phyloP scores from a whole-genome alignment of 2,888 invertebrate genomes.

The Lymantria dispar region DNA sequence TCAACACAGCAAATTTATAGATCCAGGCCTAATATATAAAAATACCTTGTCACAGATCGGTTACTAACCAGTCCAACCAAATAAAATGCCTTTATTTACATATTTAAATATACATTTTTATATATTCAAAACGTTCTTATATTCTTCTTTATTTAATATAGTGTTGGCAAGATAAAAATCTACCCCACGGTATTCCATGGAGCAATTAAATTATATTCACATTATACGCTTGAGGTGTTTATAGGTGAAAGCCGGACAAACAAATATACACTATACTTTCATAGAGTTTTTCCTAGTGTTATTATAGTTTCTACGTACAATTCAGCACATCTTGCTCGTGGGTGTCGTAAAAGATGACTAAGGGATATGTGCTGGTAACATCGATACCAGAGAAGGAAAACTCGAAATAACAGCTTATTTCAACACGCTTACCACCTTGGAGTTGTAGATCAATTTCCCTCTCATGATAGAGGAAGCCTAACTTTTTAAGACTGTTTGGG shows the following conservation, averaged over 20 bases:
- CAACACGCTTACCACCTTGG: too few species aligned
- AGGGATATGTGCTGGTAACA: too few species aligned
- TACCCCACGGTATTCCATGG: not conserved
- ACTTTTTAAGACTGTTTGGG: too few species aligned
- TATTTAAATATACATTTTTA: not conserved
- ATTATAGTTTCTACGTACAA: too few species aligned
- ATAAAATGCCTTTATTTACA: not conserved
- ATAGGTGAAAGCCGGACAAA: not conserved
- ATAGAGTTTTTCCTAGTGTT: not conserved
- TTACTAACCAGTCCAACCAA: not conserved
- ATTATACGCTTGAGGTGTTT: not conserved
- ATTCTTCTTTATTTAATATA: not conserved
- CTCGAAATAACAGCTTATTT: too few species aligned
- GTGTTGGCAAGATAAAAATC: not conserved
- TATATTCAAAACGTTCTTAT: not conserved
- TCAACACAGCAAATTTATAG: too few species aligned
- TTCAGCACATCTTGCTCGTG: too few species aligned
- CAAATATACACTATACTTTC: not conserved
- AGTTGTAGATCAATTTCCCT: too few species aligned
- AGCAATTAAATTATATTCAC: not conserved
- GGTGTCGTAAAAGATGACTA: too few species aligned
- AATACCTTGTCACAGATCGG: not conserved
- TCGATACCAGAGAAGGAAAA: too few species aligned
- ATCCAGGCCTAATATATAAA: too few species aligned
- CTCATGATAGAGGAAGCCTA: too few species aligned